Base-by-base conservation (phyloP, 1,140 invertebrate species). In the Eriosoma lanigerum region DNA sequence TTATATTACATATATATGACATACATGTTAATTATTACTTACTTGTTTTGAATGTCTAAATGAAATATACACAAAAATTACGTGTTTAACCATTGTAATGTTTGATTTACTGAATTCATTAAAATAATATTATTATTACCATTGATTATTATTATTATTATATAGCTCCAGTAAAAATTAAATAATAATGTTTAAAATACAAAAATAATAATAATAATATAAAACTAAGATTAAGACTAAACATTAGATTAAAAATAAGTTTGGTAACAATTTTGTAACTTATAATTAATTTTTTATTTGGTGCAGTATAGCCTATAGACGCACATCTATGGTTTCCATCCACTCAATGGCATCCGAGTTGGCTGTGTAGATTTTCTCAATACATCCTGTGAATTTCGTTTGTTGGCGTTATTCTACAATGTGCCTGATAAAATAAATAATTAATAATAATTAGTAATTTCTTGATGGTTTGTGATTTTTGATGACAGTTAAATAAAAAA, bases 11-110 rank as follows among this genome's bases (percentile, higher is more conserved):
- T 29, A 29, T 32, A 32, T 66, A 66, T 66, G 32, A 66, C 32
- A 66, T 38, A 29, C 13, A 38, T 32, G 32, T n/a, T 66, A 66
- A 66, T 66, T 66, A 66, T 66, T 66, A 66, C n/a, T n/a, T n/a
- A n/a, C 62, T 32, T 44, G 62, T 66, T 66, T 66, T 44, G 62
- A 29, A 21, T 66, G 62, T 66, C 10, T n/a, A 19, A 66, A 66
- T 66, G 10, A 66, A 66, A 38, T 66, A 66, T 66, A 66, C 15
- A 62, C 26, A 17, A 19, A 29, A 62, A 62, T 29, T 19, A 1
- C 1, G 54, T 15, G 17, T 62, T 1, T 32, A 17, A 29, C 17
- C 26, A 62, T 62, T 62, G 26, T n/a, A 32, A 8, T 32, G 29
- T 10, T 66, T 66, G 62, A 66, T 66, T 66, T 66, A 66, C 44